These are phyloP conservation scores for Hetaerina titia DNA, from an alignment of 2,888 invertebrate species.

Conservation along the genomic window DNA sequence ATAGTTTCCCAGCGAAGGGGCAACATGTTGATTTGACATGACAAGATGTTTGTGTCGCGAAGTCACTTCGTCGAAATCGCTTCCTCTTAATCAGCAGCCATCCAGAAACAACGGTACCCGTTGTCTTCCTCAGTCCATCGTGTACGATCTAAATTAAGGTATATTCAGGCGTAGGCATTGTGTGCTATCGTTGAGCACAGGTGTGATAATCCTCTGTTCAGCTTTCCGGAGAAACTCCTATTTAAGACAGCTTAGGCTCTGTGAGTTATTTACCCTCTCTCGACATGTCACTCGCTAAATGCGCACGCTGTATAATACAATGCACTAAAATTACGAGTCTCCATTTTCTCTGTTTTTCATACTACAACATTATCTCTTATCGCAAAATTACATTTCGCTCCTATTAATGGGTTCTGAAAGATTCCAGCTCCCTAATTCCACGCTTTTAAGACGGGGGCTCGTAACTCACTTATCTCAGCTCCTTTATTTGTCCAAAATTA, in stretches of 20 bases:
- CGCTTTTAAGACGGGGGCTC: neutral
- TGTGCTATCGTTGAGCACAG: neutral
- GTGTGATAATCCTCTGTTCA: neutral
- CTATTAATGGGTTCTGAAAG: neutral
- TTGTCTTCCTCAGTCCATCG: neutral
- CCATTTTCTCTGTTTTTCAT: neutral
- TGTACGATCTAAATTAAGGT: neutral
- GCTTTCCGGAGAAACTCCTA: too few relatives aligned
- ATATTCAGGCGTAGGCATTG: neutral
- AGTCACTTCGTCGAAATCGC: neutral
- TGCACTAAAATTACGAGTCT: neutral
- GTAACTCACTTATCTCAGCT: slow-evolving; percentile 19
- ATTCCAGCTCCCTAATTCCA: neutral
- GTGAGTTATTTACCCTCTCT: too few relatives aligned
- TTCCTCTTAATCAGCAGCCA: neutral
- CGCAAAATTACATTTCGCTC: neutral
- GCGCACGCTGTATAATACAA: too few relatives aligned
- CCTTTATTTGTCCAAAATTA: neutral
- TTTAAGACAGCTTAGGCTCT: too few relatives aligned
- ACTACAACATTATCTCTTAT: neutral
- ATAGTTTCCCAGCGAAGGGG: neutral
- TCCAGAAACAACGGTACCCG: neutral
- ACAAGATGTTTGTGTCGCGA: slow-evolving; percentile 13
- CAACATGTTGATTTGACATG: neutral
- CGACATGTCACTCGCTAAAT: too few relatives aligned